Base-by-base conservation (phyloP, 1,140 invertebrate genomes). In the Papilio machaon region DNA sequence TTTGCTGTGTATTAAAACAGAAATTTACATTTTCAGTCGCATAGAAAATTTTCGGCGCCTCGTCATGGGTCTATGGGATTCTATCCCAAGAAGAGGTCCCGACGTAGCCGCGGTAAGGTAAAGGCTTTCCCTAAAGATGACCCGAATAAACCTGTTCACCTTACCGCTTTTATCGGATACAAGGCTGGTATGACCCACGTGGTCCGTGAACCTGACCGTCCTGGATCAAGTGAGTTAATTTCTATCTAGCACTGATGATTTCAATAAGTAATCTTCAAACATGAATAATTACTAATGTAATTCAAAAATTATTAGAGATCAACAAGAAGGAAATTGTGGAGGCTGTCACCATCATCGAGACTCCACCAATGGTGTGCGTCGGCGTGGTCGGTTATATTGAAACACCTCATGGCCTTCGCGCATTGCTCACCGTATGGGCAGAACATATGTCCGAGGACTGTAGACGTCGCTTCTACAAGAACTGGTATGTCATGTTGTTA, bases 91-190 rank as follows among this genome's bases (percentile, higher is more conserved):
- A 99, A 99, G 95, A 96, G 99, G 86, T 97, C 98, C 81, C 96
- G 96, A 83, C 97, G 98, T 92, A 98, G 99, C 96, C 98, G 99
- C 96, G 99, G 99, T 89, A 99, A 99, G 95, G 98, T 99, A 77
- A 99, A 99, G 98, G 98, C 99, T 83, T 99, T 99, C 96, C 99
- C 99, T n/a, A 99, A 99, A 92, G 99, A 99, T 97, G 99, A 99
- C 92, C 96, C 97, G 30, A 97, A 94, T 84, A 99, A 99, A 94
- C 99, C 99, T 49, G 98, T 99, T 7, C 99, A 99, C 96, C 95
- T 99, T 54, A 99, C 99, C 8, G 98, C 99, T 80, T 99, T 99
- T 94, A 96, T 99, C 85, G 98, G 97, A 73, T 99, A 99, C 95
- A 99, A 99, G 95, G 99, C 99, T 93, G 99, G 99, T 93, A 99